A percentile compares a stretch with the other conserved stretches of the same genome.
phyloP scores from a whole-genome alignment of 2,797 vertebrate genomes.

The Phylloscopus collybita region DNA sequence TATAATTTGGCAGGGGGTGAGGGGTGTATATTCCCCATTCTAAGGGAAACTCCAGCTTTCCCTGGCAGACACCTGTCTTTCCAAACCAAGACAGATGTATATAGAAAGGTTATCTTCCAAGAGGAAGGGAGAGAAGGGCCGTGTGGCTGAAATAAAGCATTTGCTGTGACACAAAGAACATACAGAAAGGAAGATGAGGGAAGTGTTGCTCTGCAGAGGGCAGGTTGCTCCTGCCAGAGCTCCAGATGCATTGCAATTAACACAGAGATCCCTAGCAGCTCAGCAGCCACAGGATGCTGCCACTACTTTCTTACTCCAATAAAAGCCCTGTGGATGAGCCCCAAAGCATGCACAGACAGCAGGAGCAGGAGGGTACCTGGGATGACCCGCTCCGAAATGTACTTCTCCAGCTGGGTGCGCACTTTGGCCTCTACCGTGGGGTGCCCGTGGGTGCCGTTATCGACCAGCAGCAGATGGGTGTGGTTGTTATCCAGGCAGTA shows the following conservation, averaged over 20 bases:
- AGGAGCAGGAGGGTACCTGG: constrained; percentile 60
- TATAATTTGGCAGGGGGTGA: too few species aligned
- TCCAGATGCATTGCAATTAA: not conserved
- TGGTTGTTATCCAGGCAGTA: constrained; percentile 83
- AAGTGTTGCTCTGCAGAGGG: not conserved
- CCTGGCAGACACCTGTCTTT: too few species aligned
- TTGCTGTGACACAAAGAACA: not conserved
- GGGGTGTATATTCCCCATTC: too few species aligned
- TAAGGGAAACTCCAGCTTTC: too few species aligned
- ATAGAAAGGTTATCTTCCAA: not conserved
- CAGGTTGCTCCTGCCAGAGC: not conserved
- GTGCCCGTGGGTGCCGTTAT: constrained; percentile 78
- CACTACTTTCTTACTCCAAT: too few species aligned
- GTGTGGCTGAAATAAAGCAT: not conserved
- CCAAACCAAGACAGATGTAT: not conserved
- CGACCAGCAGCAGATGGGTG: constrained; percentile 80
- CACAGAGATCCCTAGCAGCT: not conserved
- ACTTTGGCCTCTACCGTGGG: constrained; percentile 74
- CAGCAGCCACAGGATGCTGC: not conserved
- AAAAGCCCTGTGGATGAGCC: not conserved
- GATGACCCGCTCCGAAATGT: constrained; percentile 78
- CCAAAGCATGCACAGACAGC: accelerated
- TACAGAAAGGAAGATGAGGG: not conserved
- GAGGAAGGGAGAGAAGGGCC: not conserved
- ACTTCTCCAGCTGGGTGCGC: constrained; percentile 79